Base-by-base conservation (phyloP, 2,797 vertebrate species). In the Clarias pachynema region DNA sequence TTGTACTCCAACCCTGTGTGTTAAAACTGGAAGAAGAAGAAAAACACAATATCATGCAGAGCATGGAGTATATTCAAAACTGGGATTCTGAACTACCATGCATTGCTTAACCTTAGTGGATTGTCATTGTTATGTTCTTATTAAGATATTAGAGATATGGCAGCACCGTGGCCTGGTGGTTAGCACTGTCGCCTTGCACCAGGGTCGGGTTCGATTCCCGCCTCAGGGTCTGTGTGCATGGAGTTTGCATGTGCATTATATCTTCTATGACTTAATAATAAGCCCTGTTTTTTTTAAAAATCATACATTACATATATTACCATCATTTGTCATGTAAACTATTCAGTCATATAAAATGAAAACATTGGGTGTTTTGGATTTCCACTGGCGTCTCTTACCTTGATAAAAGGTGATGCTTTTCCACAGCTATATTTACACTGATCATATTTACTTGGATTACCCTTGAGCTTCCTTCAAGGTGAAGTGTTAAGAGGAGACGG, bases 401-500 rank as follows among this genome's bases (percentile, higher is more conserved):
- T 83, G 68, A 82, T n/a, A 56, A 24, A 62, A 9, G 81, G 34
- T 44, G 69, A 29, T 59, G 6, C 69, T 29, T 29, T 73, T 60
- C 81, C 69, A 68, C 34, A 62, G 57, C 81, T 73, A 73, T 83
- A 63, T 74, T 65, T 83, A 63, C 56, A 60, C 34, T 1, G 40
- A 77, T 79, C 57, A 37, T 79, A 40, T 75, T 80, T 85, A 26
- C 80, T 80, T 26, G 29, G 40, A 59, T 84, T 78, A 79, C 74
- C 85, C 83, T 57, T 56, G 20, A 24, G 69, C 57, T 40, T 40
- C 2, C 29, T 81, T 87, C 84, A 87, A 89, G 85, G 85, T 83
- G 83, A 88, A 79, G 83, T 87, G 69, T 86, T 72, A 89, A 84
- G 86, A 72, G 72, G 85, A 87, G 74, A 77, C 44, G 79, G 62